Evolutionary conservation across 2,888 invertebrate genomes (phyloP).

Genomic region (Ectemnius lituratus): DNA sequence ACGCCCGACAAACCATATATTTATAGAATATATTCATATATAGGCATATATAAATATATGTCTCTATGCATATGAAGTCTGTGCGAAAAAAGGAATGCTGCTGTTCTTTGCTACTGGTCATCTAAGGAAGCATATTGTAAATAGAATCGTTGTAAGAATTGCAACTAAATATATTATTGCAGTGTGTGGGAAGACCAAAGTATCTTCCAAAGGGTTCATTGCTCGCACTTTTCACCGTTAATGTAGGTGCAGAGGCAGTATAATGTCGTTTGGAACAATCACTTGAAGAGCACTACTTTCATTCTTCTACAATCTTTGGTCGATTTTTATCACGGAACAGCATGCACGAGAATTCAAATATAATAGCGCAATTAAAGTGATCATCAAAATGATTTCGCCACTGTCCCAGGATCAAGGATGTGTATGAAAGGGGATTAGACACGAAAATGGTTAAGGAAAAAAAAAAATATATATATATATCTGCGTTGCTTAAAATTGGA

Average conservation of each 20-base stretch:
- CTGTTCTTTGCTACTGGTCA: no score
- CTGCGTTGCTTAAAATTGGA: conserved; percentile 19
- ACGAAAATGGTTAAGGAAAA: conserved; percentile 30
- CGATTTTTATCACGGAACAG: conserved; percentile 27
- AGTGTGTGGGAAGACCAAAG: conserved; percentile 8
- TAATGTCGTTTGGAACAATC: conserved; percentile 14
- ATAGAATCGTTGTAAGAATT: no score
- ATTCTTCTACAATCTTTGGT: conserved; percentile 9
- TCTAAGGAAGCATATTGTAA: no score
- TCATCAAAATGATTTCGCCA: conserved; percentile 35
- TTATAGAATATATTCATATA: conserved; percentile 11
- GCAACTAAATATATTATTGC: conserved; percentile 7
- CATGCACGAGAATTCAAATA: conserved; percentile 47
- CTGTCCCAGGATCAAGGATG: conserved; percentile 39
- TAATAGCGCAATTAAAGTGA: conserved; percentile 19
- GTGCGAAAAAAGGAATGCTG: no score
- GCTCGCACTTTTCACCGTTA: conserved; percentile 38
- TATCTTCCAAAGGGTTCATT: conserved; percentile 53
- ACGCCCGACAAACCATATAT: conserved; percentile 14
- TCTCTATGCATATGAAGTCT: no score
- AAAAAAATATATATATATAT: conserved; percentile 12
- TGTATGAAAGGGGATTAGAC: conserved; percentile 37
- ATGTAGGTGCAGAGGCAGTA: conserved; percentile 52
- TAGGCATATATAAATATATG: no score
- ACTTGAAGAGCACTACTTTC: conserved; percentile 22